phyloP scores from a whole-genome alignment of 2,797 vertebrate genomes.

The Valencia hispanica region DNA sequence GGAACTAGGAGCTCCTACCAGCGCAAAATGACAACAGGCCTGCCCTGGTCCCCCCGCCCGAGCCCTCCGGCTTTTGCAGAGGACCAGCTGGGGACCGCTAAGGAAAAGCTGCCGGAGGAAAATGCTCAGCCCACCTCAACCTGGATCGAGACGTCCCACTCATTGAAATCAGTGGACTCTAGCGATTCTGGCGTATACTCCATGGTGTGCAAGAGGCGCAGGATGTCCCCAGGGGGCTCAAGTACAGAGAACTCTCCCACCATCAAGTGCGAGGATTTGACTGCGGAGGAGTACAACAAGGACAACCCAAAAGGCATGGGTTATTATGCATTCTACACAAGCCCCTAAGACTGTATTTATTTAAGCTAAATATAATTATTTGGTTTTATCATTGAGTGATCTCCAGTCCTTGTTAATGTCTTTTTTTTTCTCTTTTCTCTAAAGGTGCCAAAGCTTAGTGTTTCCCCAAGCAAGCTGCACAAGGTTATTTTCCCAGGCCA shows the following conservation, averaged over 20 bases:
- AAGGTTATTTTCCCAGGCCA: constrained; percentile 77
- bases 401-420: constrained; percentile 79
- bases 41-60: constrained; percentile 94
- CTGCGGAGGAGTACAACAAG: constrained; percentile 93
- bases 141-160: constrained; percentile 95
- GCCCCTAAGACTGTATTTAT: constrained; percentile 88
- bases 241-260: constrained; percentile 97
- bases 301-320: constrained; percentile 97
- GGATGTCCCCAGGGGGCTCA: constrained; percentile 94
- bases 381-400: constrained; percentile 65
- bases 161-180: constrained; percentile 95
- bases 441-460: constrained; percentile 94
- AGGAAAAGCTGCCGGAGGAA: constrained; percentile 97
- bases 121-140: constrained; percentile 72
- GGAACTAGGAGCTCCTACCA: constrained; percentile 91
- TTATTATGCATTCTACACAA: constrained; percentile 97
- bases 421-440: constrained; percentile 88
- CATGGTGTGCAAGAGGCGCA: constrained; percentile 93
- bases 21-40: constrained; percentile 91
- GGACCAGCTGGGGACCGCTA: constrained; percentile 87
- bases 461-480: constrained; percentile 84
- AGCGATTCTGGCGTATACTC: constrained; percentile 92
- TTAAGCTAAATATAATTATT: constrained; percentile 70
- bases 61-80: constrained; percentile 92
- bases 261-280: constrained; percentile 98